Conservation (phyloP, 1,140 invertebrate genomes). For the Meteorus sp. region DNA sequence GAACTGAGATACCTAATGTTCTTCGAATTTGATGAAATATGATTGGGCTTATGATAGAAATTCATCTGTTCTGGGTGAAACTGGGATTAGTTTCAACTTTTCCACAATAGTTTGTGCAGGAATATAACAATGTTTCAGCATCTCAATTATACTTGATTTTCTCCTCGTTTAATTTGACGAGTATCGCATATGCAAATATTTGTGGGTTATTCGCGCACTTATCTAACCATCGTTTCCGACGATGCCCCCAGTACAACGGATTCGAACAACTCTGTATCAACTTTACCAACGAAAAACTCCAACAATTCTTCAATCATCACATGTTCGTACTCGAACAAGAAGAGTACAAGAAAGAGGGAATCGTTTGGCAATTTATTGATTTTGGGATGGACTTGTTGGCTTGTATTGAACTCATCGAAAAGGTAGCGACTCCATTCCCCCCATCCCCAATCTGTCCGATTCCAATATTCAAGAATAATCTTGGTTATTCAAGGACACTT, state of each 20-base stretch:
- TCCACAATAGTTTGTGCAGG: no score
- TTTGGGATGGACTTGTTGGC: conserved; percentile 96
- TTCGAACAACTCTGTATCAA: conserved; percentile 99
- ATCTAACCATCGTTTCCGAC: background rate
- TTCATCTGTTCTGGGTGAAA: no score
- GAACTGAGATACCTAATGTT: no score
- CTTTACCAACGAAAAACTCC: conserved; percentile 96
- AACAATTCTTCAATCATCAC: conserved; percentile 98
- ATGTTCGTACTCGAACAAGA: conserved; percentile 98
- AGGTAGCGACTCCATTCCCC: conserved; percentile 70
- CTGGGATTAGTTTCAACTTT: no score
- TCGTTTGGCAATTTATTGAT: conserved; percentile 95
- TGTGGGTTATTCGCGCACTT: background rate
- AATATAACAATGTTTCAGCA: no score
- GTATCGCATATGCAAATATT: no score
- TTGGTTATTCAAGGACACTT: conserved; percentile 31
- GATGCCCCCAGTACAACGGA: conserved; percentile 79
- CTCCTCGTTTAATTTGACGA: no score
- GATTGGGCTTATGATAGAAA: no score
- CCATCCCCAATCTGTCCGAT: no score
- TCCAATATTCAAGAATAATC: background rate
- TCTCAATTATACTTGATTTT: no score
- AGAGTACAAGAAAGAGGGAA: conserved; percentile 93
- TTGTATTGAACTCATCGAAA: conserved; percentile 96
- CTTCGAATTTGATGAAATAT: no score